Conservation (phyloP, 2,888 invertebrate species). For the Trichopoda pennipes region DNA sequence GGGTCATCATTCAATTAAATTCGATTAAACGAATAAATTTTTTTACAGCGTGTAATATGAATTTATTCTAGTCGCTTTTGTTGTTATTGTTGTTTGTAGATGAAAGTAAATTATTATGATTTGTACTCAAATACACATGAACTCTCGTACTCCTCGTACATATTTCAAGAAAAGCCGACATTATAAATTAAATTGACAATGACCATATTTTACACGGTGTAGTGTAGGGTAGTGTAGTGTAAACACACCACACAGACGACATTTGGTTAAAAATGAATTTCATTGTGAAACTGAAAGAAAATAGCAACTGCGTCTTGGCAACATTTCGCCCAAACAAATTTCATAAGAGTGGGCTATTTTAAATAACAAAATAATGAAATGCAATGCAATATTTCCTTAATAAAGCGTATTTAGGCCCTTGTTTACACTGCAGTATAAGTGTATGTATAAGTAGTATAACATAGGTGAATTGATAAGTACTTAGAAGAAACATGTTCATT, state of each 20-base stretch:
- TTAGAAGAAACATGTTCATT: no score
- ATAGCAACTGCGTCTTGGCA: no score
- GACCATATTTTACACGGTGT: constrained; percentile 25
- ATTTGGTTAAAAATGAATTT: not conserved
- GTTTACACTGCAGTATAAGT: no score
- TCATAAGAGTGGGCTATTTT: no score
- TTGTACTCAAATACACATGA: constrained; percentile 2
- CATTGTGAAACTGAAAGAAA: not conserved
- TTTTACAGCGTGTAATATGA: constrained; percentile 72
- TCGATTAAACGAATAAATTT: constrained; percentile 76
- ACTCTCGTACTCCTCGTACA: not conserved
- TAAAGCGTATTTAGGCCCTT: no score
- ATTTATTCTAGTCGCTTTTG: constrained; percentile 46
- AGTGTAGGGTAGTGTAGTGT: no score
- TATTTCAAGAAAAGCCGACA: constrained; percentile 28
- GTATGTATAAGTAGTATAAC: no score
- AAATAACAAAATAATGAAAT: no score
- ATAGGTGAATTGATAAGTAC: no score
- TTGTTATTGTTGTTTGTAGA: not conserved
- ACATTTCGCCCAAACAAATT: no score
- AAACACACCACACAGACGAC: no score
- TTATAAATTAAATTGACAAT: constrained; percentile 52
- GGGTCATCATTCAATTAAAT: constrained; percentile 80
- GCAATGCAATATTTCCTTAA: no score
- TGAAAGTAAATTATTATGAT: constrained; percentile 32